Conservation (phyloP, 2,797 vertebrate genomes). For the Sebastes minor region DNA sequence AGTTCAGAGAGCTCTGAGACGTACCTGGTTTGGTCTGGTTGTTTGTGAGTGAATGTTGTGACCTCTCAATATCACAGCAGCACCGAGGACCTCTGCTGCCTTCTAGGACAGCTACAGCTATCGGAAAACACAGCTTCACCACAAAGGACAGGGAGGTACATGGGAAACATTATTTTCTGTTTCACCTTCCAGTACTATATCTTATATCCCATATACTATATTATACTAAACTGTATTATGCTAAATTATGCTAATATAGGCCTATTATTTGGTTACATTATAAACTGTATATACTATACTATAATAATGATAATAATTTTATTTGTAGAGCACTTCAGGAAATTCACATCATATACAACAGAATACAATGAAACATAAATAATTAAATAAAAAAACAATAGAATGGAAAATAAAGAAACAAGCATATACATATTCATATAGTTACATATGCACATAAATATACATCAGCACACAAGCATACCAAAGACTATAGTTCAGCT, state of each 20-base stretch:
- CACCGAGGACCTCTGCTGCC: slow-evolving; percentile 34
- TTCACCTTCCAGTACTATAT: background rate
- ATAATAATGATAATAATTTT: too few species aligned
- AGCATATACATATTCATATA: too few species aligned
- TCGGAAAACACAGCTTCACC: background rate
- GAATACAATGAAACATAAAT: too few species aligned
- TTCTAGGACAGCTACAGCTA: background rate
- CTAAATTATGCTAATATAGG: background rate
- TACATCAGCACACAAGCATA: too few species aligned
- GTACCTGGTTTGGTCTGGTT: slow-evolving; percentile 40
- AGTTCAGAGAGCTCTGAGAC: background rate
- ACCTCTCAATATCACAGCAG: slow-evolving; percentile 77
- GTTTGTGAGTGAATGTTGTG: slow-evolving; percentile 52
- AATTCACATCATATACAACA: too few species aligned
- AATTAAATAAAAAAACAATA: too few species aligned
- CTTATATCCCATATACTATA: background rate
- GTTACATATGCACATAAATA: too few species aligned
- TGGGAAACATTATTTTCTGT: background rate
- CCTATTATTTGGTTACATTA: background rate
- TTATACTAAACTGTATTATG: background rate
- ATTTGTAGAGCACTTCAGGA: too few species aligned
- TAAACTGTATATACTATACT: background rate
- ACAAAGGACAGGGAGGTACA: background rate
- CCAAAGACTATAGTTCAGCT: too few species aligned
- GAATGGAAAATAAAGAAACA: too few species aligned